These are phyloP conservation scores for Notarius lentiginosus DNA, from an alignment of 2,113 vertebrate genomes.

Conservation along the genomic window DNA sequence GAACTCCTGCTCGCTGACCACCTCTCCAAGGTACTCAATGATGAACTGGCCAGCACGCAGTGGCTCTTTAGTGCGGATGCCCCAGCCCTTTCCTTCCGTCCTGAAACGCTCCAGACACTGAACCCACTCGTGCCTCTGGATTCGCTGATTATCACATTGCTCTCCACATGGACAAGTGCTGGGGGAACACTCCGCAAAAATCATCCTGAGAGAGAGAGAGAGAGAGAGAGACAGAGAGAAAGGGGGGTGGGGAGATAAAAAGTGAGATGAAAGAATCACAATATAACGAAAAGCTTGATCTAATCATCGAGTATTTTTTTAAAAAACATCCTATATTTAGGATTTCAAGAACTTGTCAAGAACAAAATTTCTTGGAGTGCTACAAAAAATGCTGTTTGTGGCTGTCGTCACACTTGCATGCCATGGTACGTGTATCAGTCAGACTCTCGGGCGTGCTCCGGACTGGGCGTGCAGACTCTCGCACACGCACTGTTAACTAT, in stretches of 20 bases:
- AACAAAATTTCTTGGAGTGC: too few relatives aligned
- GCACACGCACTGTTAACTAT: too few relatives aligned
- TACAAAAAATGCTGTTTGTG: too few relatives aligned
- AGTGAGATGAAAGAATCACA: neutral
- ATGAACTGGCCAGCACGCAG: constrained; percentile 94
- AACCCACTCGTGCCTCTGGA: constrained; percentile 97
- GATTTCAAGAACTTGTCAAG: too few relatives aligned
- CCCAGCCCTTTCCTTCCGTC: constrained; percentile 96
- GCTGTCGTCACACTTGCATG: too few relatives aligned
- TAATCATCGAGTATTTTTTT: neutral
- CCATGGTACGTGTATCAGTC: too few relatives aligned
- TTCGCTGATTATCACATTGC: constrained; percentile 92
- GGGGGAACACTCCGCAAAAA: constrained; percentile 93
- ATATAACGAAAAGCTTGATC: neutral
- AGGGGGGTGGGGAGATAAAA: too few relatives aligned
- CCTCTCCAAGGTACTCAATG: constrained; percentile 97
- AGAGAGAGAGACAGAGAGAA: neutral
- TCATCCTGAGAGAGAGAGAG: constrained; percentile 81
- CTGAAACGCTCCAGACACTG: constrained; percentile 96
- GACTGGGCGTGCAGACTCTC: too few relatives aligned
- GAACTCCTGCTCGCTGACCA: constrained; percentile 97
- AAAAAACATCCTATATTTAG: neutral
- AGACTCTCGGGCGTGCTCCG: too few relatives aligned
- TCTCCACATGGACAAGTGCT: constrained; percentile 91
- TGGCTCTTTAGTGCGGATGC: constrained; percentile 93